Base-by-base conservation (phyloP, 1,140 invertebrate species). In the Nylanderia fulva region DNA sequence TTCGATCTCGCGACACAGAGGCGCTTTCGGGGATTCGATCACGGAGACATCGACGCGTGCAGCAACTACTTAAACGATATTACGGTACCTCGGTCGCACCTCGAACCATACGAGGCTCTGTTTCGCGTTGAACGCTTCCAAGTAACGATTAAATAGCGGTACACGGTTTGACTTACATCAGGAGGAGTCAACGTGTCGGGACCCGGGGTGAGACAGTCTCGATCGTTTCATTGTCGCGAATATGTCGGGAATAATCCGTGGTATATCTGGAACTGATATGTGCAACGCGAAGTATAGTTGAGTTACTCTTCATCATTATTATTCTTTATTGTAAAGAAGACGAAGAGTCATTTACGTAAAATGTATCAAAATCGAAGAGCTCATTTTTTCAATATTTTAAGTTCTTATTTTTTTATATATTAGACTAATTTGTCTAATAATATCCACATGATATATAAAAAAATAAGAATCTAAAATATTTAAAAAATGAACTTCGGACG, bases 61-160 rank as follows among this genome's bases (percentile, higher is more conserved):
- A 24, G 36, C 2, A 72, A 82, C 77, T 82, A 27, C 66, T 56
- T 82, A 82, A 82, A 60, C 39, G 66, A 82, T n/a, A 60, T 82
- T 82, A 82, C 77, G 77, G 77, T 82, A 82, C 45, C 45, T 13
- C 45, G 45, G 45, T 18, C 45, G 45, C 15, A 5, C 36, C 27
- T 54, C 24, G 64, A 36, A 7, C 77, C 48, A 71, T 69, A 58
- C 66, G 52, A n/a, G 36, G 36, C 66, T 72, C 21, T 36, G 21
- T 80, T 56, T 71, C 64, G 77, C 36, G 42, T 45, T 15, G 52
- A 72, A 9, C 56, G 27, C 52, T 42, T 48, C 45, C 27, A 71
- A 52, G 42, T 71, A n/a, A 42, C 66, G 39, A 82, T 68, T 82
- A 82, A 82, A 29, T 82, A 72, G 66, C 64, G 52, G 77, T 82